These are phyloP conservation scores for Peromyscus leucopus DNA, from an alignment of 2,113 vertebrate genomes.

Conservation along the genomic window DNA sequence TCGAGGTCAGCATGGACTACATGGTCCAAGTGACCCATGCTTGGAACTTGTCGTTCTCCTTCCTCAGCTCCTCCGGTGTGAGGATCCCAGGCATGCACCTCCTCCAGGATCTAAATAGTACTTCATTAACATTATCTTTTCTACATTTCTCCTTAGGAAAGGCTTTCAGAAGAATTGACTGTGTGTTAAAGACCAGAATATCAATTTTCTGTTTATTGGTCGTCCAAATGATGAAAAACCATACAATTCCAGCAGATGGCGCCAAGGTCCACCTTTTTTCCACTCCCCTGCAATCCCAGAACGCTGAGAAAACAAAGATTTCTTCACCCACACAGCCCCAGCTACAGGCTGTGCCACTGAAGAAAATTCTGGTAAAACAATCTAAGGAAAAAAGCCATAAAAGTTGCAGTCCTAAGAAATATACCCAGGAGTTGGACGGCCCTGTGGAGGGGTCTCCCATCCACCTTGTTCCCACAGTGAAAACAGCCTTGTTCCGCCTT, in stretches of 20 bases:
- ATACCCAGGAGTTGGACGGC: background rate
- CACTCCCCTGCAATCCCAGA: background rate
- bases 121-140: background rate
- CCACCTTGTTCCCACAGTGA: too few species aligned
- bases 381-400: background rate
- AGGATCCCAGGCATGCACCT: too few species aligned
- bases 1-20: background rate
- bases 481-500: too few species aligned
- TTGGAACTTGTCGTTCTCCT: background rate
- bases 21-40: background rate
- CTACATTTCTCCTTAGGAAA: background rate
- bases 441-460: rapidly evolving
- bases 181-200: background rate
- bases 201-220: background rate
- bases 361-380: background rate
- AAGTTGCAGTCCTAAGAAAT: background rate
- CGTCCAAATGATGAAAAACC: background rate
- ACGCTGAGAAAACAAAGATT: background rate
- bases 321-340: background rate
- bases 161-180: constrained; percentile 54
- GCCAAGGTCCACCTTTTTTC: constrained; percentile 9
- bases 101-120: background rate
- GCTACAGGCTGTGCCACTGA: too few species aligned
- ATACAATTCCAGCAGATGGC: constrained; percentile 61
- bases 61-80: background rate